Conservation (phyloP, 1,140 invertebrate genomes). For the Dreissena polymorpha region DNA sequence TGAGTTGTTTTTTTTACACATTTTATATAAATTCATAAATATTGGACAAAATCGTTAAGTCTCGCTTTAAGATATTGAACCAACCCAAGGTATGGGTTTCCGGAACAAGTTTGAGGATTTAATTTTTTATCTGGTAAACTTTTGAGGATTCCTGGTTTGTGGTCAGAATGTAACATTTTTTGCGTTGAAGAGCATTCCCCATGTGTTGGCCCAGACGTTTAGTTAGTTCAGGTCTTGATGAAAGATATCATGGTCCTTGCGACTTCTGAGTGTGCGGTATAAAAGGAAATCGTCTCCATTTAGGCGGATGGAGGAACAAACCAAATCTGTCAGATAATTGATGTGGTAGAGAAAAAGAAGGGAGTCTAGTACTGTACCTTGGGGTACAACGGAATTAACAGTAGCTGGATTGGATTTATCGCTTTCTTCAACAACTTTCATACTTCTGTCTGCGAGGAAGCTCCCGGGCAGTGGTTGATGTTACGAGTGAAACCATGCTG, state of each 20-base stretch:
- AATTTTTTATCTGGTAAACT: constrained; percentile 13
- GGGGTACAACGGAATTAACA: too few relatives aligned
- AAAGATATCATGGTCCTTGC: neutral
- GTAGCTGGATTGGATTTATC: too few relatives aligned
- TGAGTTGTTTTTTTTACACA: too few relatives aligned
- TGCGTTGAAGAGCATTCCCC: constrained; percentile 52
- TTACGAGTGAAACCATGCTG: too few relatives aligned
- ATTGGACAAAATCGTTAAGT: too few relatives aligned
- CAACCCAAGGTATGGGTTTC: constrained; percentile 21
- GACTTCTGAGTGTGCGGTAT: constrained; percentile 5
- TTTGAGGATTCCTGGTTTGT: constrained; percentile 14
- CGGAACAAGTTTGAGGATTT: constrained; percentile 13
- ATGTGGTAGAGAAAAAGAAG: constrained; percentile 50
- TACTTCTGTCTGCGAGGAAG: neutral
- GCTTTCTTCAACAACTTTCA: constrained; percentile 34
- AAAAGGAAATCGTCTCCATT: constrained; percentile 49
- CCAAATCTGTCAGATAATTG: constrained; percentile 31
- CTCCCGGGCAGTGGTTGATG: constrained; percentile 11
- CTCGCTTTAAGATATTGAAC: too few relatives aligned
- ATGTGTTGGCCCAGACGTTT: neutral
- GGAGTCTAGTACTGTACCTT: constrained; percentile 15
- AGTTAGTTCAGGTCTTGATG: neutral
- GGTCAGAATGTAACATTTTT: constrained; percentile 40
- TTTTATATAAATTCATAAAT: too few relatives aligned
- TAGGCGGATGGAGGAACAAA: constrained; percentile 43